Conservation (phyloP, 1,140 invertebrate species). For the Scaptodrosophila lebanonensis region DNA sequence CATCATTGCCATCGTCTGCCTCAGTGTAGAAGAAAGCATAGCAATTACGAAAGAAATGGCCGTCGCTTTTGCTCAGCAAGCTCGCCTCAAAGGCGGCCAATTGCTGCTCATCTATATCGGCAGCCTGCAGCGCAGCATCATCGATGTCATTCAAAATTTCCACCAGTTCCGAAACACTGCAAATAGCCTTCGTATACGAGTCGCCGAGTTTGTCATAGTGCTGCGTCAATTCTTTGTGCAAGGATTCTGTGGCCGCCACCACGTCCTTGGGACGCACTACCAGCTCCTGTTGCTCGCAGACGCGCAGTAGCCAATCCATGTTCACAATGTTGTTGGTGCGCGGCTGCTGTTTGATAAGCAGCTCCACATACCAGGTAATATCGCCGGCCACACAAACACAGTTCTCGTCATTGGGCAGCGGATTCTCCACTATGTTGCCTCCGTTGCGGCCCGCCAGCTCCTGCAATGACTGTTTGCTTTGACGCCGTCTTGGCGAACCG, state of each 20-base stretch:
- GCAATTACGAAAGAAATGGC: conserved; percentile 24
- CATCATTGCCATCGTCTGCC: conserved; percentile 14
- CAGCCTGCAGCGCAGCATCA: neutral
- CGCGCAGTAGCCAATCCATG: conserved; percentile 80
- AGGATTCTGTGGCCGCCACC: conserved; percentile 76
- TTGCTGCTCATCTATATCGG: neutral
- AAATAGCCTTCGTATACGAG: conserved; percentile 80
- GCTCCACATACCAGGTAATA: conserved; percentile 79
- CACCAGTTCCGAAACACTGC: conserved; percentile 76
- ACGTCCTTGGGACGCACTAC: conserved; percentile 78
- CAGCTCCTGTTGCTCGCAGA: conserved; percentile 70
- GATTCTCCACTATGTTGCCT: conserved; percentile 84
- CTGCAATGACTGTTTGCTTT: conserved; percentile 84
- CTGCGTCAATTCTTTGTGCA: conserved; percentile 77
- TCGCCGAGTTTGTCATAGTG: conserved; percentile 85
- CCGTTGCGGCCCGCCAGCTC: conserved; percentile 82
- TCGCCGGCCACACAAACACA: conserved; percentile 83
- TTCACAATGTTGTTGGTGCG: conserved; percentile 80
- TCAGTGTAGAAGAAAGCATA: conserved; percentile 30
- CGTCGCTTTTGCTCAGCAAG: conserved; percentile 1
- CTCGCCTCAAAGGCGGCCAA: conserved; percentile 19
- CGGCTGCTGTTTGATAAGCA: conserved; percentile 65
- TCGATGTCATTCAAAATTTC: conserved; percentile 73
- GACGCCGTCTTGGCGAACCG: conserved; percentile 79
- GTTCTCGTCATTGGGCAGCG: conserved; percentile 78